These are phyloP conservation scores for Trachymyrmex cornetzi DNA, from an alignment of 1,140 invertebrate genomes.

Conservation along the genomic window DNA sequence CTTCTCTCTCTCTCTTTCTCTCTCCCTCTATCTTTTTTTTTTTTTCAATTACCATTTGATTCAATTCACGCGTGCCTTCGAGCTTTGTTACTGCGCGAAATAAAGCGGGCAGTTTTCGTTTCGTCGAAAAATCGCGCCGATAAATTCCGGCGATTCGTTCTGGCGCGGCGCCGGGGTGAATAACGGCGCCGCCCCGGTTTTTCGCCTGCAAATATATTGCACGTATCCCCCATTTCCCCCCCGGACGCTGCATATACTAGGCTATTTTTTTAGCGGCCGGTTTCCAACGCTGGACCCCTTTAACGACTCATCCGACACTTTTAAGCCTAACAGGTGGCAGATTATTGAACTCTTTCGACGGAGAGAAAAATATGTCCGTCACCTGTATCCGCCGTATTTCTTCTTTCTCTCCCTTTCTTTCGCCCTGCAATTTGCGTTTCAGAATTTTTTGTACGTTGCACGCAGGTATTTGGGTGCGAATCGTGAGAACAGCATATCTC, in stretches of 20 bases:
- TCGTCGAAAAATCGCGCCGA: constrained; percentile 68
- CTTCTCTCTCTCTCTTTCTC: constrained; percentile 11
- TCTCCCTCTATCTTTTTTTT: constrained; percentile 13
- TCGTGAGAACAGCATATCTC: background rate
- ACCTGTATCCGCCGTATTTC: background rate
- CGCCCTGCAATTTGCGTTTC: background rate
- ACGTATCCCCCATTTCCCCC: background rate
- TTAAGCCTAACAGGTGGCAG: constrained; percentile 73
- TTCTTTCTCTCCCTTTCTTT: background rate
- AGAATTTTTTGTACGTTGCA: background rate
- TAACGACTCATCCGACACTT: constrained; percentile 60
- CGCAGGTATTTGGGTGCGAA: background rate
- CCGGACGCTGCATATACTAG: constrained; percentile 47
- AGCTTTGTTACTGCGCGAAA: constrained; percentile 59
- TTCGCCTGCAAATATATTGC: constrained; percentile 63
- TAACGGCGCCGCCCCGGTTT: constrained; percentile 39
- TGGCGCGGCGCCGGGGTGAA: constrained; percentile 31
- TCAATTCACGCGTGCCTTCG: background rate
- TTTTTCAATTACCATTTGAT: constrained; percentile 53
- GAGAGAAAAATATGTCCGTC: constrained; percentile 30
- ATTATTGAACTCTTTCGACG: constrained; percentile 53
- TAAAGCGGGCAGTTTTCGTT: constrained; percentile 52
- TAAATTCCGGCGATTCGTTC: constrained; percentile 72
- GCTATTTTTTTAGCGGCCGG: constrained; percentile 58
- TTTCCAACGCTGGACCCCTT: background rate